These are phyloP conservation scores for Ctenosaura bakeri DNA, from an alignment of 2,797 vertebrate species.

Conservation along the genomic window DNA sequence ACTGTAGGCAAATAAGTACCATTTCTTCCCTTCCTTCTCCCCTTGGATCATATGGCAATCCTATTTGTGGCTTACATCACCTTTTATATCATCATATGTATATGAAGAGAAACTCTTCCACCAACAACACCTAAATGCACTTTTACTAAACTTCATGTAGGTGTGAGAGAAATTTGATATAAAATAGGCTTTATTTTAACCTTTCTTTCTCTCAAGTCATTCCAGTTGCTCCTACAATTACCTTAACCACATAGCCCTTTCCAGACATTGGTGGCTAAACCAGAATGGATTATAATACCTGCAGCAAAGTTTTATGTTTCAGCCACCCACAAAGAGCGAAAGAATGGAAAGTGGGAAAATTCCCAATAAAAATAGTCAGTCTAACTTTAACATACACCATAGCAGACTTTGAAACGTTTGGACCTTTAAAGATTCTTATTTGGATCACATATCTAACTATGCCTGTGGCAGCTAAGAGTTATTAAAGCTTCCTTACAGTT, in stretches of 20 bases:
- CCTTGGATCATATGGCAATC: background rate
- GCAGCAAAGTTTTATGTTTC: background rate
- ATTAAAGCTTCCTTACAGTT: conserved; percentile 32
- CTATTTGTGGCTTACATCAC: conserved; percentile 4
- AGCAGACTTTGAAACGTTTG: background rate
- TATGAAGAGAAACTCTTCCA: background rate
- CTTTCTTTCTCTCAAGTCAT: background rate
- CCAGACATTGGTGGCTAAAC: background rate
- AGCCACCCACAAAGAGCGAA: background rate
- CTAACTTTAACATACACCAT: background rate
- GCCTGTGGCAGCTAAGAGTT: conserved; percentile 15
- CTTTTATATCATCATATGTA: background rate
- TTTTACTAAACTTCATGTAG: background rate
- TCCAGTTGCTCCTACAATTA: conserved; percentile 25
- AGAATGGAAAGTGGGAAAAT: background rate
- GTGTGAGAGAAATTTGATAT: background rate
- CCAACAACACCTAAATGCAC: background rate
- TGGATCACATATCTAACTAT: conserved; percentile 8
- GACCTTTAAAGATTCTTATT: background rate
- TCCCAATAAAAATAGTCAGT: background rate
- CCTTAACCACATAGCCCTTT: background rate
- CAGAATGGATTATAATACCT: background rate
- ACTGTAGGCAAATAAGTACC: background rate
- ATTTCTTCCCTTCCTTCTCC: background rate
- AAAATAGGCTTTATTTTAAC: background rate